phyloP scores from a whole-genome alignment of 2,113 vertebrate species.

The pig (Sus scrofa) region T2T-Sscrofa CM000815.6:132783501-132784000 shows the following conservation, averaged over 20 bases:
- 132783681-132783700: not conserved
- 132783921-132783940: not conserved
- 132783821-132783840: not conserved
- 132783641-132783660: not conserved
- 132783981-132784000: not conserved
- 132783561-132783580: not conserved
- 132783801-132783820: constrained; percentile 15
- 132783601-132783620: not conserved
- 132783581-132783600: not conserved
- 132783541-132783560: not conserved
- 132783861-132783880: not conserved
- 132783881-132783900: not conserved
- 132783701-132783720: not conserved
- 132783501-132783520: constrained; percentile 12
- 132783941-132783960: not conserved
- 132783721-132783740: not conserved
- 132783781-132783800: not conserved
- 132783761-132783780: not conserved
- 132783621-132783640: not conserved
- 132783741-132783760: not conserved
- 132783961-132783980: not conserved
- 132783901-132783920: not conserved
- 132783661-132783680: not conserved
- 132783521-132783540: not conserved
- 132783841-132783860: not conserved